Base-by-base conservation (phyloP, 2,888 invertebrate genomes). In the Philereme vetulata region DNA sequence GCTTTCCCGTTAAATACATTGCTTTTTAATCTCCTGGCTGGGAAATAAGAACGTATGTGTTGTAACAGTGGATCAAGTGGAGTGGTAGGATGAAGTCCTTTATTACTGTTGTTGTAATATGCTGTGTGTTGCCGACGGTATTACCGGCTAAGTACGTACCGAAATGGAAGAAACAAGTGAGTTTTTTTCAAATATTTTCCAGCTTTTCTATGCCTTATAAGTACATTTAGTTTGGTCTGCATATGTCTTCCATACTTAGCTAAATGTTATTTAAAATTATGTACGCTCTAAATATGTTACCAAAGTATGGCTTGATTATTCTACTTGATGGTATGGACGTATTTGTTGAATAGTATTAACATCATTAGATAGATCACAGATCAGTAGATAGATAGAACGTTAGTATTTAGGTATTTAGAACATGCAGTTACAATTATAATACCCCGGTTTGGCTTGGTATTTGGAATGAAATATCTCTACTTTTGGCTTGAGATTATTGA, bases 111-210 rank as follows among this genome's bases (percentile, higher is more conserved):
- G 48, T 76, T 51, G 72, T 85, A 48, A 47, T 84, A 64, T 82
- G 81, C 75, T 84, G 82, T 74, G 72, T 79, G 49, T 70, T 78
- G 50, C 82, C 82, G 45, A 69, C 67, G 10, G 90, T 83, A 49
- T 59, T 88, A 67, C 86, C 90, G 67, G 92, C 93, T 8, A 93
- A 93, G 84, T 95, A 94, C 82, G 91, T 96, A 64, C 96, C 96
- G 0, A 96, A 96, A 86, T 96, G 96, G 96, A 96, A 96, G 84
- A 96, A 96, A 78, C 95, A 95, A 94, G 95, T 95, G 75, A 82
- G 88, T 77, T 67, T 45, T 56, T 55, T 43, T 2, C 34, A 48
- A 48, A 4, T 21, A 42, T 11, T 35, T 46, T 38, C 21, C 44
- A 6, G 47, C 21, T 5, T 43, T 11, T 36, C 5, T 8, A 33